These are phyloP conservation scores for Cerceris ruficornis DNA, from an alignment of 2,888 invertebrate species.

Conservation along the genomic window DNA sequence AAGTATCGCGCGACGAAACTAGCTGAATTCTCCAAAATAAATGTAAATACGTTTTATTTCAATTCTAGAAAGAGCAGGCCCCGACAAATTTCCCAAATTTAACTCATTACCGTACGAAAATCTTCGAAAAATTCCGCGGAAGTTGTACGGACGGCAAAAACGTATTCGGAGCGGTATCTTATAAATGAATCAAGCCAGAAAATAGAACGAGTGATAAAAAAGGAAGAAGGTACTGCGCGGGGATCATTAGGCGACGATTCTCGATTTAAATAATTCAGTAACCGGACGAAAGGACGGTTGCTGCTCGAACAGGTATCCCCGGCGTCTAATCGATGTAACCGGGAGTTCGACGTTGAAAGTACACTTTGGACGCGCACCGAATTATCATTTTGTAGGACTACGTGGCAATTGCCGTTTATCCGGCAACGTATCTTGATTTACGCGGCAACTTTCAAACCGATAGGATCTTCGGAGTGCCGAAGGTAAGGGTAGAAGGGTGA, in stretches of 20 bases:
- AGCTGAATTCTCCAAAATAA: no score
- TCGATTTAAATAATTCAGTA: conserved; percentile 59
- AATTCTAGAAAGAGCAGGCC: no score
- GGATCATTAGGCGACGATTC: conserved; percentile 43
- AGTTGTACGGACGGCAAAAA: neutral
- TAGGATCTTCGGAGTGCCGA: conserved; percentile 45
- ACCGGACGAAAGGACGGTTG: conserved; percentile 31
- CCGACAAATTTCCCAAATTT: no score
- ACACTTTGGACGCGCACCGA: conserved; percentile 20
- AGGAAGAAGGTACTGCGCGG: neutral
- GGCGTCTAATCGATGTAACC: conserved; percentile 52
- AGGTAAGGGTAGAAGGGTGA: conserved; percentile 26
- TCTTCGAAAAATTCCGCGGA: neutral
- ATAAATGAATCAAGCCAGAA: neutral
- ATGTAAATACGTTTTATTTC: no score
- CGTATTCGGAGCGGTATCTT: neutral
- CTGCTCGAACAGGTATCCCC: conserved; percentile 45
- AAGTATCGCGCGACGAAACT: no score
- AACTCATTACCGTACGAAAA: no score
- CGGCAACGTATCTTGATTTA: conserved; percentile 60
- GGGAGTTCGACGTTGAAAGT: conserved; percentile 27
- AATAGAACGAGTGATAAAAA: conserved; percentile 3
- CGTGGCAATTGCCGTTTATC: conserved; percentile 57
- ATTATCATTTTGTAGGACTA: conserved; percentile 50
- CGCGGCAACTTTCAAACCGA: conserved; percentile 50